phyloP scores from a whole-genome alignment of 2,888 invertebrate genomes.

The Napeogenes sylphis region DNA sequence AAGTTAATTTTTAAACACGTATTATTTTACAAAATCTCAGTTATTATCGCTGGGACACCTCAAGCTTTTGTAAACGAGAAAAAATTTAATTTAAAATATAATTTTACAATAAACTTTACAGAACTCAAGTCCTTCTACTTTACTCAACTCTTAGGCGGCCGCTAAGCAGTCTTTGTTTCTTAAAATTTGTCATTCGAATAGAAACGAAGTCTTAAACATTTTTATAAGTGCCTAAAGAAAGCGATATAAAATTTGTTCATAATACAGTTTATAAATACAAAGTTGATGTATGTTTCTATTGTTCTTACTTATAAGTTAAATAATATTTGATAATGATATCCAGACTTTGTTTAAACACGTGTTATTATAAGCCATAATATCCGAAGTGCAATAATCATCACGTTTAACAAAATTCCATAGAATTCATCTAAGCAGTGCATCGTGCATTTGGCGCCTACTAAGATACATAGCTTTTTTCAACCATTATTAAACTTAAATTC shows the following conservation, averaged over 20 bases:
- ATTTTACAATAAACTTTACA: conserved; percentile 19
- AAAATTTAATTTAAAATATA: not conserved
- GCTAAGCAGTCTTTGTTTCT: conserved; percentile 31
- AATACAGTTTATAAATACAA: conserved; percentile 2
- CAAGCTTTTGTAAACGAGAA: no score
- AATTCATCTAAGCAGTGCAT: conserved; percentile 58
- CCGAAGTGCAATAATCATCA: conserved; percentile 34
- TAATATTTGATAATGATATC: not conserved
- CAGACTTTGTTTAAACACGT: conserved; percentile 9
- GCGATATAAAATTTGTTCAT: conserved; percentile 47
- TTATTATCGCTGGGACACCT: no score
- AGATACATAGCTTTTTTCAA: conserved; percentile 64
- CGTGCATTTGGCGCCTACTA: conserved; percentile 72
- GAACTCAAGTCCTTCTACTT: conserved; percentile 22
- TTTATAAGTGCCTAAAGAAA: conserved; percentile 46
- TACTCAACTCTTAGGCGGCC: conserved; percentile 27
- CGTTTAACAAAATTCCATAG: conserved; percentile 51
- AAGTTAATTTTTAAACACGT: no score
- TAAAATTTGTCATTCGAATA: conserved; percentile 46
- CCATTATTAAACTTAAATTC: conserved; percentile 70
- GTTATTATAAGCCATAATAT: conserved; percentile 24
- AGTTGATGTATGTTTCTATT: no score
- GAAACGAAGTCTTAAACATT: conserved; percentile 44
- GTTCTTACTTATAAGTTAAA: no score
- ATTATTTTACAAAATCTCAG: no score